phyloP scores from a whole-genome alignment of 2,113 vertebrate genomes.

The Channa argus region DNA sequence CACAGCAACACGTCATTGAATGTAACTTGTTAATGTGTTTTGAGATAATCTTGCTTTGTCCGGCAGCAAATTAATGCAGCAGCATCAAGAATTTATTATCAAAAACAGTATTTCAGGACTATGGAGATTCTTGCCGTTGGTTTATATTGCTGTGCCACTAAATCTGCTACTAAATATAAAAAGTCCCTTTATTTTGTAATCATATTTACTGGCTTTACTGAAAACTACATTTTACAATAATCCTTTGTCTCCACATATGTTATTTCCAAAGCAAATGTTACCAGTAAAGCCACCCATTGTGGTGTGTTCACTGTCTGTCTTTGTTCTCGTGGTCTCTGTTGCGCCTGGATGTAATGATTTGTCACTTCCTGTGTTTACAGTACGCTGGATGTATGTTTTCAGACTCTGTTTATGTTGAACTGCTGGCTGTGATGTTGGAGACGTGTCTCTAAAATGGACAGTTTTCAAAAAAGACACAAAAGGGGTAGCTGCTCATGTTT shows the following conservation, averaged over 20 bases:
- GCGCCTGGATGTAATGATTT: slow-evolving; percentile 52
- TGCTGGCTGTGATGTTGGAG: not conserved
- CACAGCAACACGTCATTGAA: not conserved
- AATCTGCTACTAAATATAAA: too few relatives aligned
- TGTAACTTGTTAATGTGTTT: too few relatives aligned
- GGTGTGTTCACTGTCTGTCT: slow-evolving; percentile 14
- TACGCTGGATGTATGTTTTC: slow-evolving; percentile 28
- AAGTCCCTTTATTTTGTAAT: not conserved
- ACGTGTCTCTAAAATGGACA: not conserved
- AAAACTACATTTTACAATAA: too few relatives aligned
- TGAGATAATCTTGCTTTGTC: too few relatives aligned
- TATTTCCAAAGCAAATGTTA: too few relatives aligned
- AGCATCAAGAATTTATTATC: too few relatives aligned
- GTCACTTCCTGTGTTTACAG: slow-evolving; percentile 72
- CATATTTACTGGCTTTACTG: not conserved
- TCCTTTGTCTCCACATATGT: not conserved
- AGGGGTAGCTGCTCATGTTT: slow-evolving; percentile 12
- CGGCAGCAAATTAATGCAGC: too few relatives aligned
- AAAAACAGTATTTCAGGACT: too few relatives aligned
- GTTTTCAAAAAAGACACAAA: not conserved
- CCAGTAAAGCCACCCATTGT: not conserved
- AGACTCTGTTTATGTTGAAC: slow-evolving; percentile 47
- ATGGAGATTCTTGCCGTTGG: too few relatives aligned
- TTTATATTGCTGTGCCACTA: too few relatives aligned
- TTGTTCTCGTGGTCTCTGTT: slow-evolving; percentile 16